These are phyloP conservation scores for Epistrophe grossulariae DNA, from an alignment of 2,888 invertebrate genomes.

Conservation along the genomic window DNA sequence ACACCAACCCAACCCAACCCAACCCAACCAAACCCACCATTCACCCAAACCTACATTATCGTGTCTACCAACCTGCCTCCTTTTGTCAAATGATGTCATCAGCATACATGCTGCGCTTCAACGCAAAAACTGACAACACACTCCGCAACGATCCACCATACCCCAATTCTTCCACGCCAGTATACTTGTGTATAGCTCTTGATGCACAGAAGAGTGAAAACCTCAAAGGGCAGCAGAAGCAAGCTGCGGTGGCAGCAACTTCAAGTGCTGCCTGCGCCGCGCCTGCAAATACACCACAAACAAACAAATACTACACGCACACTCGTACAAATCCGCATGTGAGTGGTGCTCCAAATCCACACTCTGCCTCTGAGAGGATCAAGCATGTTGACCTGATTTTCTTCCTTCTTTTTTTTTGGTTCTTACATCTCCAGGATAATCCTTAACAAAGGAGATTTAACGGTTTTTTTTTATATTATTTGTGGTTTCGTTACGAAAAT, in stretches of 20 bases:
- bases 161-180: neutral
- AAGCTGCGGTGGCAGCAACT: conserved; percentile 16
- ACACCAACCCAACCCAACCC: neutral
- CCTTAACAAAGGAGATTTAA: conserved; percentile 66
- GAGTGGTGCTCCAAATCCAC: conserved; percentile 72
- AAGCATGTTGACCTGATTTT: conserved; percentile 74
- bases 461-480: conserved; percentile 15
- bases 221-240: conserved; percentile 34
- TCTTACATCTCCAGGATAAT: conserved; percentile 53
- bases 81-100: conserved; percentile 69
- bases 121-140: conserved; percentile 58
- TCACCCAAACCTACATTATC: neutral
- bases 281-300: conserved; percentile 68
- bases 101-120: conserved; percentile 65
- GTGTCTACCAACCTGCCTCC: neutral
- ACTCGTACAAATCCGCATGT: conserved; percentile 37
- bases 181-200: neutral
- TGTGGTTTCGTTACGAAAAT: conserved; percentile 50
- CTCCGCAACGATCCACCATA: neutral
- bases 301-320: conserved; percentile 57
- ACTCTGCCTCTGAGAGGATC: conserved; percentile 67
- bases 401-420: conserved; percentile 42
- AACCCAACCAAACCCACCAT: neutral
- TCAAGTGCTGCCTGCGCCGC: conserved; percentile 27
- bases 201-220: conserved; percentile 25